Percentiles rank a stretch among this genome's conserved stretches.
phyloP scores from a whole-genome alignment of 2,113 vertebrate species.

The Zosterops hypoxanthus region DNA sequence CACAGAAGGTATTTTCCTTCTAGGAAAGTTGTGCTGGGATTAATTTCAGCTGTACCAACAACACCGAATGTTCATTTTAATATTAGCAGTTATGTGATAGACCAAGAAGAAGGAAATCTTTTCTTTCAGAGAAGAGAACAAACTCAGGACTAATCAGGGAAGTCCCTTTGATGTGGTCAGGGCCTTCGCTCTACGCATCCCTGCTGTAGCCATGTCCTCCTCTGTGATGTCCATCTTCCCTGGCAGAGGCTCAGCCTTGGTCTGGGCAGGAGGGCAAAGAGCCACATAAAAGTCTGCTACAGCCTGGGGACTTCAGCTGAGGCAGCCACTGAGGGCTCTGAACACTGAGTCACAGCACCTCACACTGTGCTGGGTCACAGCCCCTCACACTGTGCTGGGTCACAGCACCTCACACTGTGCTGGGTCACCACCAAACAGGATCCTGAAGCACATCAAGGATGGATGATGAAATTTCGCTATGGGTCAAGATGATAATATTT shows the following conservation, averaged over 20 bases:
- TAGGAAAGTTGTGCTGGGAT: background rate
- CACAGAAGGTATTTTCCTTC: background rate
- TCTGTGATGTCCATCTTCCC: fast-evolving
- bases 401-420: background rate
- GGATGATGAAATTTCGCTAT: background rate
- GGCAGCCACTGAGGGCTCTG: background rate
- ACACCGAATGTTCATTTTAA: background rate
- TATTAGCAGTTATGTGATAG: background rate
- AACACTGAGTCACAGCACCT: background rate
- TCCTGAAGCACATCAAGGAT: background rate
- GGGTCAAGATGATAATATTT: background rate
- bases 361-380: background rate
- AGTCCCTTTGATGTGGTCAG: background rate
- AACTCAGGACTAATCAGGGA: background rate
- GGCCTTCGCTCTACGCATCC: background rate
- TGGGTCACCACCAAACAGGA: background rate
- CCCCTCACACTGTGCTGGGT: background rate
- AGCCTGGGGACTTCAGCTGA: background rate
- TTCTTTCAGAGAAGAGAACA: background rate
- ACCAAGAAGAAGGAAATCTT: background rate
- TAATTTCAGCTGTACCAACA: background rate
- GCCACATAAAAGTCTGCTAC: background rate
- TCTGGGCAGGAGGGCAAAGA: background rate
- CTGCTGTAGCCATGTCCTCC: background rate
- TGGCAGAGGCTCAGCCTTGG: fast-evolving